Evolutionary conservation across 2,888 invertebrate species (phyloP), one percentile per base, ranked within the genome.

Genomic region (Stenurella melanura): DNA sequence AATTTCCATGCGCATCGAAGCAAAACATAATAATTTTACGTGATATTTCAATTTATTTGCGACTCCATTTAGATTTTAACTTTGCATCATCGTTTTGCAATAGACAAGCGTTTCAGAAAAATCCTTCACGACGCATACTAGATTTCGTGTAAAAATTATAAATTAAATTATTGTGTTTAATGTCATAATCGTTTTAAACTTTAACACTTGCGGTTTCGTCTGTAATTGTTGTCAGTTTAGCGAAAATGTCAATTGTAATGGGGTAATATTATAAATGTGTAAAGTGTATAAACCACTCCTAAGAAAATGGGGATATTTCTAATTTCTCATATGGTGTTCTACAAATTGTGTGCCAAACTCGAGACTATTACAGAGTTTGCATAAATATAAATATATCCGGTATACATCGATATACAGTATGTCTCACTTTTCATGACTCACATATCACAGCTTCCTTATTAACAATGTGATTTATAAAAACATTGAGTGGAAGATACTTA

Each of bases 141-240:
- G n/a, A 50, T n/a, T 50, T 50, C 50, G 15, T 7, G 1, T 50
- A n/a, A 50, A 50, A 50, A n/a, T 50, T 15, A 50, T 7, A 50
- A 15, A 50, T 50, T 50, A 50, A 50, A 50, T 50, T n/a, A 50
- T n/a, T n/a, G 50, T 50, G 50, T 50, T 50, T 50, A 50, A 50
- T 50, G 50, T 50, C 50, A 50, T 50, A 50, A 50, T 50, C 50
- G 50, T 50, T 50, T 15, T 50, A 50, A 50, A 50, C 50, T 50
- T 50, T 50, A 50, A 6, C n/a, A n/a, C 50, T 50, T n/a, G 50
- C n/a, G 12, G 50, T 50, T 50, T n/a, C 12, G 6, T 50, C n/a
- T 50, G 50, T n/a, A n/a, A n/a, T 50, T 50, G 50, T n/a, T 50
- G 50, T n/a, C 50, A 50, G 12, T 50, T 50, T 50, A 15, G n/a